Base-by-base conservation (phyloP, 2,888 invertebrate species). In the Acrocyrtus sp. region DNA sequence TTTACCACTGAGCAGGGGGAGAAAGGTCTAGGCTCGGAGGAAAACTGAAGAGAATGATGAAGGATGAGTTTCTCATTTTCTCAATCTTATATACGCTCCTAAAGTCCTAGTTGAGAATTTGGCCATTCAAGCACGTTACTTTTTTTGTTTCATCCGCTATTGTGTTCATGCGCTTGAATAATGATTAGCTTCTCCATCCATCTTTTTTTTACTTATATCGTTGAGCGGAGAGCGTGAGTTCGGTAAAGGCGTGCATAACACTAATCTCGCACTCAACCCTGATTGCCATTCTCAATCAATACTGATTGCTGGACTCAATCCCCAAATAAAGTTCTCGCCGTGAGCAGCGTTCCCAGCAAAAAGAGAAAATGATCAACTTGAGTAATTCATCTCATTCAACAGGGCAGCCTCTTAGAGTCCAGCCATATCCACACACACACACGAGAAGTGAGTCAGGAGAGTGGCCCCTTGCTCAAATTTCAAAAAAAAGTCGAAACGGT, bases 161-260 rank as follows among this genome's bases (percentile, higher is more conserved):
- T 26, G 4, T 61, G 53, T 60, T 68, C 53, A 54, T 61, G 68
- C 54, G 47, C 54, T 56, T 61, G 60, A 69, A 61, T 69, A 69
- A 69, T 69, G 60, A 69, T 69, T 69, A 69, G 53, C 51, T 57
- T n/a, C 27, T 41, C 53, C 24, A 41, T 27, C 26, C 41, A 48
- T 45, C 10, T 56, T 48, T 27, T 39, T 47, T 19, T 19, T 29
- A 29, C 21, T 17, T 22, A 50, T 22, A 34, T 34, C 12, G 12
- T 34, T 34, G 51, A 27, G 45, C 8, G 26, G 10, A 21, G 26
- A 34, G 34, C 12, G n/a, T 34, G 10, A 51, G 48, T 48, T 8
- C 5, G 26, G 51, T 26, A 21, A 51, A 51, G 12, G 26, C 8
- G 48, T 21, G 17, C n/a, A 21, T 17, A 26, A 26, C 4, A 8